Evolutionary conservation across 1,140 invertebrate species (phyloP), one percentile per base, ranked within the genome.

Genomic region (Schmidtea mediterranea): DNA sequence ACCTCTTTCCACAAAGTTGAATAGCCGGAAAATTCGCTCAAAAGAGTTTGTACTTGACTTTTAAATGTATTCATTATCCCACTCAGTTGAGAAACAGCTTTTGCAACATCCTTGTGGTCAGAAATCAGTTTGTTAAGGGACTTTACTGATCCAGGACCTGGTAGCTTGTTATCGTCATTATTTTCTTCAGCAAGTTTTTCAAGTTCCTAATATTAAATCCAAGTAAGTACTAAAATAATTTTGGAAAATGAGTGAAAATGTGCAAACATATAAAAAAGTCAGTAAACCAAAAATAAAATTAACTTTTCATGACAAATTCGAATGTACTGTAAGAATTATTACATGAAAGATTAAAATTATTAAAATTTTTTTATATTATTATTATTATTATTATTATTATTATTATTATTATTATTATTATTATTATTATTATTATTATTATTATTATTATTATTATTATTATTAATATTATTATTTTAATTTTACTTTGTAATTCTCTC

Each of bases 221-320:
- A 32, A 6, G 80, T 72, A 21, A 82, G 75, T 6, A 75, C 74
- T 1, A 78, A 74, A 40, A 86, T 81, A 43, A 74, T 74, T 67
- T 76, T 78, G 13, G 79, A 79, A 19, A 32, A 10, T 32, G 10
- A 32, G 26, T 32, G 26, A 32, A 32, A 10, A 32, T 32, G 26
- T 32, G 26, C 26, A 32, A 3, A 32, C 3, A 10, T 32, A 32
- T 6, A 32, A 32, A 32, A 32, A 32, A 32, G 26, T 32, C 10
- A 32, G 26, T 32, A 6, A 32, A 32, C 10, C 10, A n/a, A n/a
- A n/a, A n/a, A n/a, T n/a, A n/a, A n/a, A n/a, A n/a, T n/a, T n/a
- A n/a, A n/a, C n/a, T n/a, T n/a, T n/a, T n/a, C n/a, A n/a, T n/a
- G n/a, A n/a, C n/a, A n/a, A n/a, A n/a, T n/a, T n/a, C n/a, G n/a